Evolutionary conservation across 2,113 vertebrate species (phyloP).

Genomic region (Pseudorhombus dupliciocellatus): DNA sequence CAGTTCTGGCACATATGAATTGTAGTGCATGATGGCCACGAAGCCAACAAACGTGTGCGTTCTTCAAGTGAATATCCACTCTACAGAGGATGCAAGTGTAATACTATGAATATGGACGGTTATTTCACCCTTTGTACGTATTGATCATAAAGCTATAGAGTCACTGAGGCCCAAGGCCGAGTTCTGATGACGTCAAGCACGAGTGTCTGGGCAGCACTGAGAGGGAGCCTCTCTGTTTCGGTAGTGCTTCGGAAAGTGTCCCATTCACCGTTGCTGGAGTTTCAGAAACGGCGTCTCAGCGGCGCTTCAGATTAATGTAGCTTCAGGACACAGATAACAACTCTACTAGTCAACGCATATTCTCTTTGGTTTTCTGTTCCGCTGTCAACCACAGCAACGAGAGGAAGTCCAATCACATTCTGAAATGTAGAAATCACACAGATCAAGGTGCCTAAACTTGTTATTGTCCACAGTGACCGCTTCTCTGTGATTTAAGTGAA

Average conservation of each 20-base stretch:
- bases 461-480: slow-evolving; percentile 62
- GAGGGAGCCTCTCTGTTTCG: slow-evolving; percentile 24
- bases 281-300: slow-evolving; percentile 32
- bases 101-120: slow-evolving; percentile 57
- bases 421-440: slow-evolving; percentile 47
- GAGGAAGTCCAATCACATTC: slow-evolving; percentile 26
- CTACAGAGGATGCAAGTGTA: slow-evolving; percentile 55
- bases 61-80: slow-evolving; percentile 63
- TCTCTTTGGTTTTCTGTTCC: slow-evolving; percentile 38
- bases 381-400: slow-evolving; percentile 30
- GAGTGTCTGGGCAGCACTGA: slow-evolving; percentile 31
- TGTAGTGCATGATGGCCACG: slow-evolving; percentile 67
- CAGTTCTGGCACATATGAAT: slow-evolving; percentile 82
- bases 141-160: slow-evolving; percentile 49
- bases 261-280: slow-evolving; percentile 40
- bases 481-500: slow-evolving; percentile 70
- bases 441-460: slow-evolving; percentile 70
- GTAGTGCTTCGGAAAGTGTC: slow-evolving; percentile 24
- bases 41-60: slow-evolving; percentile 65
- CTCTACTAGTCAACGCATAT: slow-evolving; percentile 32
- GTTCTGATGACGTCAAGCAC: slow-evolving; percentile 30
- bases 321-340: slow-evolving; percentile 36
- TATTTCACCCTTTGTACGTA: slow-evolving; percentile 48
- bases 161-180: slow-evolving; percentile 32
- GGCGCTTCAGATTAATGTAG: slow-evolving; percentile 22